A percentile compares a stretch with the other conserved stretches of the same genome.
phyloP scores from a whole-genome alignment of 1,140 invertebrate species.

The Drosophila auraria region DNA sequence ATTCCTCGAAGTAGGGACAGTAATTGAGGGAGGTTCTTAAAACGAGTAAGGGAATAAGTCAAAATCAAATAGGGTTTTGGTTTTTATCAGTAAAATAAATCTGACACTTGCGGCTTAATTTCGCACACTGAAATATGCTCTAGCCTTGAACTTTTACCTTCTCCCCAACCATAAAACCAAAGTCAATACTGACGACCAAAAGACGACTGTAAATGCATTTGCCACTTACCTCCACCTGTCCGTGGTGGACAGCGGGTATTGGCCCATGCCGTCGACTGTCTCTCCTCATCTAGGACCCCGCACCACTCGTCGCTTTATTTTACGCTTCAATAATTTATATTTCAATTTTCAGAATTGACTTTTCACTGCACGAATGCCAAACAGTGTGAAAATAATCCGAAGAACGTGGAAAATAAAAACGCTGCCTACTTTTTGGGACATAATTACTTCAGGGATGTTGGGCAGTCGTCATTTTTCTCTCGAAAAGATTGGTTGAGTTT shows the following conservation, averaged over 20 bases:
- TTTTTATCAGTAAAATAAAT: background rate
- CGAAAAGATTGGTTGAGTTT: slow-evolving; percentile 18
- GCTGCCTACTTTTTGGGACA: slow-evolving; percentile 56
- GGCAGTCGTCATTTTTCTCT: slow-evolving; percentile 15
- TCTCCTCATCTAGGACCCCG: background rate
- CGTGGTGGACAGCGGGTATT: slow-evolving; percentile 15
- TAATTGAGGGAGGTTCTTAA: background rate
- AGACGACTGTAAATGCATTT: slow-evolving; percentile 38
- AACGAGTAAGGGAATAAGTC: background rate
- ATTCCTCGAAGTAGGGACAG: background rate
- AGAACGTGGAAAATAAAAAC: slow-evolving; percentile 32
- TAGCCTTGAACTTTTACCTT: background rate
- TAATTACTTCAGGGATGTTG: slow-evolving; percentile 58
- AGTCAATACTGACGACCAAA: slow-evolving; percentile 2
- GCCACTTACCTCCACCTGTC: slow-evolving; percentile 42
- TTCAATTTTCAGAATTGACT: slow-evolving; percentile 69
- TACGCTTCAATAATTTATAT: slow-evolving; percentile 75
- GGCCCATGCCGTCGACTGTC: background rate
- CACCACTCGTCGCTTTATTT: slow-evolving; percentile 20
- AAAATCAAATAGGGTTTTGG: background rate
- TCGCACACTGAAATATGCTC: background rate
- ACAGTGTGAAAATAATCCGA: background rate
- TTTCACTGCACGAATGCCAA: slow-evolving; percentile 51
- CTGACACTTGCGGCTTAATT: slow-evolving; percentile 10
- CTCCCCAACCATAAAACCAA: background rate